A percentile compares a stretch with the other conserved stretches of the same genome.
Conservation (phyloP, 2,888 invertebrate species). For the Seladonia tumulorum region DNA sequence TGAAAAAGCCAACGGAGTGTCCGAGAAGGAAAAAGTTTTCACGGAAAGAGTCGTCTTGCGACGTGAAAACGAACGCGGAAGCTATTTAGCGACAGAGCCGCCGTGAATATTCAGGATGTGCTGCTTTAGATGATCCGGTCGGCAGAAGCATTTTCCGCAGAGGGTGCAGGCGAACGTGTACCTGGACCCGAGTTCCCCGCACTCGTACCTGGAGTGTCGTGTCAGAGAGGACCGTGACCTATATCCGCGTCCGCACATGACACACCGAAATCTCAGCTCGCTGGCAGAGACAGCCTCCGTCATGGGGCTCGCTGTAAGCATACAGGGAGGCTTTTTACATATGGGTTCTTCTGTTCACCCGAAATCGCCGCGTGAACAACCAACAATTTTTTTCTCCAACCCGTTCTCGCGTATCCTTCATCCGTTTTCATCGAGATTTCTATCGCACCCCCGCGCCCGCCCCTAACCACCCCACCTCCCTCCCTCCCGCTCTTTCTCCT, state of each 20-base stretch:
- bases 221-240: slow-evolving; percentile 82
- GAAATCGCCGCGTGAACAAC: not conserved
- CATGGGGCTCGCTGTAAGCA: slow-evolving; percentile 82
- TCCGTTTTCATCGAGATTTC: not conserved
- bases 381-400: not conserved
- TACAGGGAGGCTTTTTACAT: slow-evolving; percentile 80
- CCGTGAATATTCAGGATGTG: slow-evolving; percentile 84
- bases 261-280: slow-evolving; percentile 81
- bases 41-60: not conserved
- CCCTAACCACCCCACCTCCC: not conserved
- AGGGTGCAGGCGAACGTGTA: slow-evolving; percentile 84
- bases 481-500: not conserved
- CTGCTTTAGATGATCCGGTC: slow-evolving; percentile 84
- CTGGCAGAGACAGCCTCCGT: slow-evolving; percentile 75
- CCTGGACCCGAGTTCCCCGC: slow-evolving; percentile 82
- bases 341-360: slow-evolving; percentile 56
- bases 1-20: not conserved
- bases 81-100: slow-evolving; percentile 78
- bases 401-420: too few relatives aligned
- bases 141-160: slow-evolving; percentile 83
- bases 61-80: slow-evolving; percentile 6
- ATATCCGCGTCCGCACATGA: slow-evolving; percentile 83
- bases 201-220: slow-evolving; percentile 83
- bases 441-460: not conserved
- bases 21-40: not conserved